These are phyloP conservation scores for Calyptommatus sinebrachiatus DNA, from an alignment of 2,113 vertebrate genomes.

Conservation along the genomic window DNA sequence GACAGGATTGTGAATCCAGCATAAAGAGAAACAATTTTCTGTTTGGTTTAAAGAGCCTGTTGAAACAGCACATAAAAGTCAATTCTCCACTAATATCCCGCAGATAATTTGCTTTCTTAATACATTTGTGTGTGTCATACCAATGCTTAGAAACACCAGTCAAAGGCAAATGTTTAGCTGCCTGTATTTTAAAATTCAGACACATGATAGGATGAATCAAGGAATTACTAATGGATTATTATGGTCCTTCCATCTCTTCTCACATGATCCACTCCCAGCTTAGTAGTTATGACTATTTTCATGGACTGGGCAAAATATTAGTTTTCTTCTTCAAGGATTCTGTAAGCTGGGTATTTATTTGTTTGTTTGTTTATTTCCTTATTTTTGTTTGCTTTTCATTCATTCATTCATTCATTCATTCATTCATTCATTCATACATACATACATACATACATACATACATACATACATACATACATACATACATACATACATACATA, in stretches of 20 bases:
- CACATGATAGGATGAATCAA: conserved; percentile 11
- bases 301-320: not conserved
- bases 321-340: not conserved
- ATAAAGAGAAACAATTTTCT: no score
- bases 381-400: no score
- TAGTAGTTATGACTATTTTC: not conserved
- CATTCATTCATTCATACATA: no score
- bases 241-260: conserved; percentile 7
- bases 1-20: no score
- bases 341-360: not conserved
- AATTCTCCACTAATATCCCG: not conserved
- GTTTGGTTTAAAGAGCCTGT: no score
- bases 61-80: no score
- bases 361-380: no score
- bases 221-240: not conserved
- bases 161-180: not conserved
- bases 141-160: not conserved
- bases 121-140: not conserved
- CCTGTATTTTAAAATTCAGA: conserved; percentile 9
- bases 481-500: no score
- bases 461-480: no score
- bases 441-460: no score
- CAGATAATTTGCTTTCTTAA: conserved; percentile 11
- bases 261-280: conserved; percentile 5
- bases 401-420: no score